Evolutionary conservation across 2,113 vertebrate species (phyloP).

Genomic region (Lota lota): DNA sequence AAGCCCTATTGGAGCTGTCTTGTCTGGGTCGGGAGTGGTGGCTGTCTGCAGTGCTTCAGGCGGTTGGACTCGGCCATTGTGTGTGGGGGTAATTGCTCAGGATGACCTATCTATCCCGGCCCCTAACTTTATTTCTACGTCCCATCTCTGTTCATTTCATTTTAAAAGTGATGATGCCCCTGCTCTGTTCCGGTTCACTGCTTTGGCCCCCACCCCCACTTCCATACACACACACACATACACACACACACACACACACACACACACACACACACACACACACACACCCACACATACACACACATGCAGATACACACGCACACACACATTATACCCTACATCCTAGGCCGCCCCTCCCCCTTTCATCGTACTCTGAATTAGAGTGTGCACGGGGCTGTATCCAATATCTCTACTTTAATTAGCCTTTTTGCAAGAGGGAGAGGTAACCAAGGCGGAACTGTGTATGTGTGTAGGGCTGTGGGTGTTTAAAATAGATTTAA

Average conservation of each 20-base stretch:
- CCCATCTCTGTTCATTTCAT: conserved; percentile 24
- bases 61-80: neutral
- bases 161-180: conserved; percentile 32
- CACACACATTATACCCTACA: neutral
- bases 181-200: conserved; percentile 31
- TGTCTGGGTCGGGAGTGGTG: no score
- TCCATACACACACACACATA: neutral
- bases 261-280: no score
- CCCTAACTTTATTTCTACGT: conserved; percentile 22
- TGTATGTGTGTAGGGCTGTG: neutral
- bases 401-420: conserved; percentile 75
- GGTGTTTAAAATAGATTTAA: conserved; percentile 45
- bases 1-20: no score
- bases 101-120: conserved; percentile 3
- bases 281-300: neutral
- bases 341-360: neutral
- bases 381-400: conserved; percentile 62
- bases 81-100: neutral
- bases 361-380: conserved; percentile 42
- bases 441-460: conserved; percentile 19
- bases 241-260: neutral
- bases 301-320: no score
- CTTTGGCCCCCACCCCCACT: conserved; percentile 5
- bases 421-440: conserved; percentile 39
- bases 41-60: no score